Evolutionary conservation across 2,888 invertebrate genomes (phyloP).

Genomic region (Drosophila meridiana): DNA sequence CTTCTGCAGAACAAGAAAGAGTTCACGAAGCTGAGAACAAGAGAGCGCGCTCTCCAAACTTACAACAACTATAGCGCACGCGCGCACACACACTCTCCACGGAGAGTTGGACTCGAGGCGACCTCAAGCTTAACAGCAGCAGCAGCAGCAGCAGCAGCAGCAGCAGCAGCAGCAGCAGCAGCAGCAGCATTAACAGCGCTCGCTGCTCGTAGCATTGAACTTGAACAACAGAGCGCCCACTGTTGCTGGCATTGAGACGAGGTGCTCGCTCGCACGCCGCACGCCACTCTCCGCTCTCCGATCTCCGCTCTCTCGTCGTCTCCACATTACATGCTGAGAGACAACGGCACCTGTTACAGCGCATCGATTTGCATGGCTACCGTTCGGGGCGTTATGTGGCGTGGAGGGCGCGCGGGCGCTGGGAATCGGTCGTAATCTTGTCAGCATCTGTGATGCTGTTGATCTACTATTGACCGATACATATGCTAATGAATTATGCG

Average conservation of each 20-base stretch:
- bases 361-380: slow-evolving; percentile 67
- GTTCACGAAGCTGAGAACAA: slow-evolving; percentile 43
- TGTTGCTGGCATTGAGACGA: slow-evolving; percentile 17
- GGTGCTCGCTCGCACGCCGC: too few species aligned
- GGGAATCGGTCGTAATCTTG: slow-evolving; percentile 43
- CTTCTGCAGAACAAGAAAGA: slow-evolving; percentile 60
- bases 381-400: slow-evolving; percentile 34
- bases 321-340: slow-evolving; percentile 37
- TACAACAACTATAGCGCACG: slow-evolving; percentile 44
- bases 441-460: slow-evolving; percentile 40
- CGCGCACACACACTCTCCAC: slow-evolving; percentile 38
- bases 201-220: slow-evolving; percentile 66
- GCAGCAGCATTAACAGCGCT: slow-evolving; percentile 41
- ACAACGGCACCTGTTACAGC: slow-evolving; percentile 74
- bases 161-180: slow-evolving; percentile 1
- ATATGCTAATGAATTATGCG: slow-evolving; percentile 57
- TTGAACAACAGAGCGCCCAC: slow-evolving; percentile 62
- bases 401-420: slow-evolving; percentile 7
- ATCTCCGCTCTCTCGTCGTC: too few species aligned
- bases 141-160: neutral
- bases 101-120: slow-evolving; percentile 48
- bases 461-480: slow-evolving; percentile 54
- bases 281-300: too few species aligned
- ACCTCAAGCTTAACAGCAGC: slow-evolving; percentile 52
- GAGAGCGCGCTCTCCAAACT: slow-evolving; percentile 61